Base-by-base conservation (phyloP, 1,140 invertebrate species). In the Galleria mellonella region DNA sequence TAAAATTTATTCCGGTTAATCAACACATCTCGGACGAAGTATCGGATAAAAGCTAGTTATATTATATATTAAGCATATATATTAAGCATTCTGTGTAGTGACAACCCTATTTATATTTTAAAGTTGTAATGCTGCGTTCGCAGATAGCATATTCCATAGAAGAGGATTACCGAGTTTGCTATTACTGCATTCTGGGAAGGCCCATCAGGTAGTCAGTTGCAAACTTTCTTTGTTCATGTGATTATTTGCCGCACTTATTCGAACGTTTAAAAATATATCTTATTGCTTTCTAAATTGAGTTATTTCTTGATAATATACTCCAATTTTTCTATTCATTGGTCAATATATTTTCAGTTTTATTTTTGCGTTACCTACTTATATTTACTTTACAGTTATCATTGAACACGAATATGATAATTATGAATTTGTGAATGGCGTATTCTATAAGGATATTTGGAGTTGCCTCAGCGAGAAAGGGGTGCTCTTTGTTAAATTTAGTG, bases 141-240 rank as follows among this genome's bases (percentile, higher is more conserved):
- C 67, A 72, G 67, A 72, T 75, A 69, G 69, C 65, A 61, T 71
- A 68, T 82, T 82, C 67, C 62, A 57, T 75, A 62, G 66, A 72
- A 78, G 69, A 74, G 77, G 81, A 84, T 82, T 82, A 84, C 63
- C 11, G 55, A 58, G 61, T 75, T 79, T 69, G 60, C 67, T 70
- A 82, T 83, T 79, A 76, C 73, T 65, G 68, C 51, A 47, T 84
- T 82, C 76, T 67, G 64, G 74, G 77, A 84, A 84, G 73, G 74
- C 70, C 71, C 43, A 49, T 62, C 79, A 84, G 77, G 81, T 82
- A 84, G 74, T 59, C 59, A 51, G 45, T 59, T 48, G 44, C 40
- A 67, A 55, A 63, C 55, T 51, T 66, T 71, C 63, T 75, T 78
- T 74, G 67, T 72, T 54, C 59, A 44, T 28, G 45, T 43, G 61